These are phyloP conservation scores for Alcedo atthis DNA, from an alignment of 2,797 vertebrate genomes.

Conservation along the genomic window DNA sequence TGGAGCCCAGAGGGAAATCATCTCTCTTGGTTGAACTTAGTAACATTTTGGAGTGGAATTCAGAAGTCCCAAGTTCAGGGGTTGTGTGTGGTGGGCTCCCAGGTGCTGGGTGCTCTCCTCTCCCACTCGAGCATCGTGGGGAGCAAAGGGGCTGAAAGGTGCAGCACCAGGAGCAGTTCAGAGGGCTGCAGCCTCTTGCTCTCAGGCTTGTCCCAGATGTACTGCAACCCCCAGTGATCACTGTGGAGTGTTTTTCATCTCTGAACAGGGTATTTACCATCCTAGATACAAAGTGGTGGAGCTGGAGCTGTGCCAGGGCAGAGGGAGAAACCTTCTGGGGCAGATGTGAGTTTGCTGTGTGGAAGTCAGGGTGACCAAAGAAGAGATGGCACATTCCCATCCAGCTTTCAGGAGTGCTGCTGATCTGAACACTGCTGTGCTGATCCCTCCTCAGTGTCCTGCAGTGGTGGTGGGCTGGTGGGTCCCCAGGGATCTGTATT, in stretches of 20 bases:
- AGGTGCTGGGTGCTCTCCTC: background rate
- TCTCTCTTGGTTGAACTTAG: background rate
- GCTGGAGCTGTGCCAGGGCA: background rate
- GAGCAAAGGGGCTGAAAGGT: background rate
- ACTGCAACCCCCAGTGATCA: background rate
- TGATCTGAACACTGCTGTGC: background rate
- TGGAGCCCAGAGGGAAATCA: background rate
- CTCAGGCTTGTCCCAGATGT: background rate
- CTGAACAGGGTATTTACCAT: background rate
- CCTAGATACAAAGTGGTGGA: background rate
- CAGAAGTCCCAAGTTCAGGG: background rate
- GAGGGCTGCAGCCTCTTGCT: background rate
- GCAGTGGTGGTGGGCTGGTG: too few species aligned
- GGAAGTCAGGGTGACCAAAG: background rate
- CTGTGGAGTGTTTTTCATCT: background rate
- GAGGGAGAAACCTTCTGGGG: background rate
- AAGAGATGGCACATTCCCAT: background rate
- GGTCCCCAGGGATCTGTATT: fast-evolving
- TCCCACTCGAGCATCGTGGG: fast-evolving
- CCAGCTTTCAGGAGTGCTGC: background rate
- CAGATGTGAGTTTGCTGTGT: background rate
- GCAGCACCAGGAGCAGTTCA: background rate
- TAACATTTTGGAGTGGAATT: background rate
- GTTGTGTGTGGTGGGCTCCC: background rate
- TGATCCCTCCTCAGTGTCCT: background rate